A percentile compares a stretch with the other conserved stretches of the same genome.
Conservation (phyloP, 2,797 vertebrate genomes). For the Poeciliopsis turneri region DNA sequence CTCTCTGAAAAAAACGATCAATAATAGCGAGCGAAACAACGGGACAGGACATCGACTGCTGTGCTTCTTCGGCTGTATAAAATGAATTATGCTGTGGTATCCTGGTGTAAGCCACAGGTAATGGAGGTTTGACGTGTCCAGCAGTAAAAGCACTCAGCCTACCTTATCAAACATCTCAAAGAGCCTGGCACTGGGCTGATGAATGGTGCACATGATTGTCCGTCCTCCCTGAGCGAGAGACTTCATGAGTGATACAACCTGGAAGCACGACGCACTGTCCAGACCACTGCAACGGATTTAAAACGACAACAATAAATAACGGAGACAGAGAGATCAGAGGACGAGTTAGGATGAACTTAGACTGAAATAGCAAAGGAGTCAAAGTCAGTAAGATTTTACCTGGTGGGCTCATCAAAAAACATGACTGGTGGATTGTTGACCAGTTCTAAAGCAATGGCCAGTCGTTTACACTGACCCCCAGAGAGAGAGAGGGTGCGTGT, state of each 20-base stretch:
- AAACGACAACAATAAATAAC: not conserved
- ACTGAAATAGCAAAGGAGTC: not conserved
- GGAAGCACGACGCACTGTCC: conserved; percentile 97
- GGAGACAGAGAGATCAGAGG: not conserved
- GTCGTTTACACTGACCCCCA: conserved; percentile 93
- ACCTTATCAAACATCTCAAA: conserved; percentile 99
- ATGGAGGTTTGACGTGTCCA: conserved; percentile 37
- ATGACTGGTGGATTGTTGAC: conserved; percentile 99
- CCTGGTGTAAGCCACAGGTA: conserved; percentile 32
- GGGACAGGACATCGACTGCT: conserved; percentile 29
- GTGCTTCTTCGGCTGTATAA: conserved; percentile 24
- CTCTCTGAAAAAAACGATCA: conserved; percentile 52
- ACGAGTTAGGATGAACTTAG: not conserved
- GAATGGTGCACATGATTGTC: conserved; percentile 98
- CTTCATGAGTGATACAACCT: conserved; percentile 96
- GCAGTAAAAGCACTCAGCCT: conserved; percentile 44
- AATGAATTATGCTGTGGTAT: conserved; percentile 32
- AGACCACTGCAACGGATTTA: conserved; percentile 82
- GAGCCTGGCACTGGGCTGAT: conserved; percentile 98
- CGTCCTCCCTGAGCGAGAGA: conserved; percentile 95
- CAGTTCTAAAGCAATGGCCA: conserved; percentile 95
- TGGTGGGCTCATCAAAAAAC: conserved; percentile 99
- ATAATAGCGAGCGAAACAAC: conserved; percentile 45
- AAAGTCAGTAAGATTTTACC: conserved; percentile 72
- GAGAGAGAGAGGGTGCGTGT: conserved; percentile 92